Evolutionary conservation across 2,797 vertebrate genomes (phyloP).

Genomic region (Eulemur coronatus): DNA sequence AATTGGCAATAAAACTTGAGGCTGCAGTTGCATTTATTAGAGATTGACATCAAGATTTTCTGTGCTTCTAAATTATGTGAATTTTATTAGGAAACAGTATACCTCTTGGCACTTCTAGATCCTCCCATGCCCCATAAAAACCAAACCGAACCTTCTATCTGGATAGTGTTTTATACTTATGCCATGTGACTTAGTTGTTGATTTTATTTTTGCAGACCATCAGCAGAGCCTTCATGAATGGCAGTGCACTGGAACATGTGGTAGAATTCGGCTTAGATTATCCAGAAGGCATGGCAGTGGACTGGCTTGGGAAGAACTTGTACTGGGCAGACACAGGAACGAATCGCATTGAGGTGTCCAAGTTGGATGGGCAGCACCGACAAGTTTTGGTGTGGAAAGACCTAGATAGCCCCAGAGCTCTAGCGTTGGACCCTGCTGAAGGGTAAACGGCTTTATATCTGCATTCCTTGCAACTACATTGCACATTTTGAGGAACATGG

Average conservation of each 20-base stretch:
- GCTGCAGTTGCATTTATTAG: constrained; percentile 74
- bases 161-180: constrained; percentile 55
- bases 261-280: constrained; percentile 98
- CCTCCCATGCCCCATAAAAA: neutral
- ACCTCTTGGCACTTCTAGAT: neutral
- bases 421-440: constrained; percentile 95
- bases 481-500: constrained; percentile 55
- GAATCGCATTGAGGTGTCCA: constrained; percentile 97
- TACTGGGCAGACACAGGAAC: constrained; percentile 99
- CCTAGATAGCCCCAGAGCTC: constrained; percentile 95
- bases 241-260: constrained; percentile 95
- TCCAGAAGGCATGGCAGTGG: constrained; percentile 98
- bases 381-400: constrained; percentile 99
- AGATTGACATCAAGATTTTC: constrained; percentile 66
- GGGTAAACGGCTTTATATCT: constrained; percentile 88
- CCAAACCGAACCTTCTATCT: constrained; percentile 30
- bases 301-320: constrained; percentile 98
- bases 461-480: constrained; percentile 36
- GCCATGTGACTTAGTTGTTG: constrained; percentile 54
- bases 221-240: constrained; percentile 98
- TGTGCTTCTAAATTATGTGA: neutral
- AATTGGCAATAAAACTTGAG: constrained; percentile 68
- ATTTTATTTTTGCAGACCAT: constrained; percentile 90
- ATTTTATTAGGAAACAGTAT: constrained; percentile 33
- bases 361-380: constrained; percentile 96